Evolutionary conservation across 2,888 invertebrate species (phyloP).

Genomic region (Chrysina gloriosa): DNA sequence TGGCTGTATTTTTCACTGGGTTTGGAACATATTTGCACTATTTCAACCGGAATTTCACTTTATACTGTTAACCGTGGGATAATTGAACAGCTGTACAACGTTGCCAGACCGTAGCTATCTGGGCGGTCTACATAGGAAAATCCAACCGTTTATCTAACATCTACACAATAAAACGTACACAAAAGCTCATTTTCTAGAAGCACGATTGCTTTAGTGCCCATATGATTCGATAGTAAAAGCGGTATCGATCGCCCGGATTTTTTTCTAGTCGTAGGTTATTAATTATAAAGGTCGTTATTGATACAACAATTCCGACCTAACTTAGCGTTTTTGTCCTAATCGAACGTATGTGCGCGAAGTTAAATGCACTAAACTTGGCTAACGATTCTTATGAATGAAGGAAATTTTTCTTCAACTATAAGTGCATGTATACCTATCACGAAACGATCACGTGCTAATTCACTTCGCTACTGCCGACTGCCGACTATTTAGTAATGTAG

Average conservation of each 20-base stretch:
- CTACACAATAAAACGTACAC: neutral
- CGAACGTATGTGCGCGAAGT: neutral
- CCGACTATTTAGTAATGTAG: neutral
- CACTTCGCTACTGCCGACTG: conserved; percentile 9
- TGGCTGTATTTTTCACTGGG: neutral
- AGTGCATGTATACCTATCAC: conserved; percentile 15
- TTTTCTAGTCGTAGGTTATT: neutral
- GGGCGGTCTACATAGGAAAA: conserved; percentile 33
- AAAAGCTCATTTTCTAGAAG: neutral
- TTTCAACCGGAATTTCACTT: conserved; percentile 23
- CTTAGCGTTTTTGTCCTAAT: neutral
- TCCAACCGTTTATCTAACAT: neutral
- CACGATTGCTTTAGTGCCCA: too few relatives aligned
- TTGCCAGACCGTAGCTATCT: conserved; percentile 30
- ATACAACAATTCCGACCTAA: neutral
- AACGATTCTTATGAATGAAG: conserved; percentile 33
- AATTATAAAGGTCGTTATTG: conserved; percentile 2
- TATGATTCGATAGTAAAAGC: neutral
- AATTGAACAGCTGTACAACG: conserved; percentile 36
- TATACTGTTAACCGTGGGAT: conserved; percentile 13
- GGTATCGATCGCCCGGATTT: neutral
- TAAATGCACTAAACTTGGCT: conserved; percentile 17
- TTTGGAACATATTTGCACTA: conserved; percentile 28
- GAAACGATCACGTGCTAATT: conserved; percentile 28
- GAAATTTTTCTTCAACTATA: conserved; percentile 15